These are phyloP conservation scores for Sylvicapra grimmia DNA, from an alignment of 2,113 vertebrate species.

Conservation along the genomic window DNA sequence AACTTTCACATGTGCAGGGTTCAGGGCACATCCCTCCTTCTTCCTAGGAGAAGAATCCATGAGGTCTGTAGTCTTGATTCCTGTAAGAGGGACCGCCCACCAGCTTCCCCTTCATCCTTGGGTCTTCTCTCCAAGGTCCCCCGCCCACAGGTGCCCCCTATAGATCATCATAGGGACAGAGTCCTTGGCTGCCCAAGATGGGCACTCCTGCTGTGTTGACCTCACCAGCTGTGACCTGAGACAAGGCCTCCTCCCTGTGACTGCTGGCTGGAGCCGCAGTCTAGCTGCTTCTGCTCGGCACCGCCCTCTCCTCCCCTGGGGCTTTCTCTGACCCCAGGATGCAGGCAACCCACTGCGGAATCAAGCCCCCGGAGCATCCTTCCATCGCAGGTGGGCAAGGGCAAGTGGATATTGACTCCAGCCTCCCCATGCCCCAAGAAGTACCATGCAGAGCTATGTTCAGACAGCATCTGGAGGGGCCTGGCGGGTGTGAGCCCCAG, in stretches of 20 bases:
- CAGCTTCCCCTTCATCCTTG: accelerated
- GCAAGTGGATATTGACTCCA: neutral
- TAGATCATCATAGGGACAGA: neutral
- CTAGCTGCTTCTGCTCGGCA: accelerated
- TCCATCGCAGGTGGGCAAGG: accelerated
- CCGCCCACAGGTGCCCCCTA: neutral
- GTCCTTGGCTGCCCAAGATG: neutral
- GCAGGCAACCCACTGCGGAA: too few species aligned
- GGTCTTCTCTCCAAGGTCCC: too few species aligned
- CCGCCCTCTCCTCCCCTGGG: neutral
- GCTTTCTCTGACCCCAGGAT: neutral
- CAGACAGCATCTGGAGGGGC: accelerated
- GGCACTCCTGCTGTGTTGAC: accelerated
- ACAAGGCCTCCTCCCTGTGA: too few species aligned
- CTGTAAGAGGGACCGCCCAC: neutral
- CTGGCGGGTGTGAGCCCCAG: accelerated
- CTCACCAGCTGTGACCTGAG: neutral
- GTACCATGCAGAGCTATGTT: too few species aligned
- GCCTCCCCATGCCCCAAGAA: accelerated
- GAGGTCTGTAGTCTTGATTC: neutral
- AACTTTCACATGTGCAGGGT: neutral
- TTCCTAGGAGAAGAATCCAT: neutral
- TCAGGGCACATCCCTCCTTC: neutral
- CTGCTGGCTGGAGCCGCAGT: accelerated
- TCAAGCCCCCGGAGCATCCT: neutral